phyloP scores from a whole-genome alignment of 2,797 vertebrate species.

The Gephyroberyx darwinii region DNA sequence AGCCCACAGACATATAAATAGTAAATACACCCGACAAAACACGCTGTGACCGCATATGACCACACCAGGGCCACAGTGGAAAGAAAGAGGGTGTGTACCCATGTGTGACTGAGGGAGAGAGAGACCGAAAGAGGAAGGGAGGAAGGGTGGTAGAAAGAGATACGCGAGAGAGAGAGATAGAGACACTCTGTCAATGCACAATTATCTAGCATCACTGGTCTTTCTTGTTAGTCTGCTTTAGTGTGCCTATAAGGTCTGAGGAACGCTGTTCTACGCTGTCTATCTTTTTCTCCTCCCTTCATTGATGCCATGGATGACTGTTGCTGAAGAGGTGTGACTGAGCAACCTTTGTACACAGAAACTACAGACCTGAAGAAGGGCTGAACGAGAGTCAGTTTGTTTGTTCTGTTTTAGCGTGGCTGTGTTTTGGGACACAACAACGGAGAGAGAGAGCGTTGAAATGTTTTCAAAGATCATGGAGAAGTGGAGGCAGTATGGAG shows the following conservation, averaged over 20 bases:
- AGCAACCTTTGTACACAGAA: constrained; percentile 25
- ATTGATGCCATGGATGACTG: constrained; percentile 34
- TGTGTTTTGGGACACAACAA: not conserved
- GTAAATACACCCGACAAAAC: constrained; percentile 25
- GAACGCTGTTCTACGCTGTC: constrained; percentile 57
- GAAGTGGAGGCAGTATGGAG: constrained; percentile 11
- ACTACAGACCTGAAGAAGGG: constrained; percentile 14
- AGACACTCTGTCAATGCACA: constrained; percentile 59
- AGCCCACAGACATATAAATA: constrained; percentile 45
- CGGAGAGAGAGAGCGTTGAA: constrained; percentile 14
- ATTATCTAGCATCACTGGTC: constrained; percentile 79
- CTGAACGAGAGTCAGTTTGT: not conserved
- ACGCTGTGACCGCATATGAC: constrained; percentile 54
- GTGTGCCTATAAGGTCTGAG: constrained; percentile 53
- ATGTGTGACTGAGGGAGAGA: constrained; percentile 23
- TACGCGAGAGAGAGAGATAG: constrained; percentile 36
- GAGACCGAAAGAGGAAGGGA: constrained; percentile 47
- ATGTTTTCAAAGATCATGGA: constrained; percentile 31
- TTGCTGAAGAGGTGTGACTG: constrained; percentile 51
- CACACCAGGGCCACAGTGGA: constrained; percentile 37
- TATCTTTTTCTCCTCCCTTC: constrained; percentile 43
- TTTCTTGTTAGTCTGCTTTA: constrained; percentile 80
- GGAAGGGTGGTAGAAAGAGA: constrained; percentile 51
- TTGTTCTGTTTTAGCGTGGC: constrained; percentile 5
- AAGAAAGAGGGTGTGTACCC: constrained; percentile 48